Conservation (phyloP, 35 echinoderm and acorn worm species). For the Lytechinus pictus region DNA sequence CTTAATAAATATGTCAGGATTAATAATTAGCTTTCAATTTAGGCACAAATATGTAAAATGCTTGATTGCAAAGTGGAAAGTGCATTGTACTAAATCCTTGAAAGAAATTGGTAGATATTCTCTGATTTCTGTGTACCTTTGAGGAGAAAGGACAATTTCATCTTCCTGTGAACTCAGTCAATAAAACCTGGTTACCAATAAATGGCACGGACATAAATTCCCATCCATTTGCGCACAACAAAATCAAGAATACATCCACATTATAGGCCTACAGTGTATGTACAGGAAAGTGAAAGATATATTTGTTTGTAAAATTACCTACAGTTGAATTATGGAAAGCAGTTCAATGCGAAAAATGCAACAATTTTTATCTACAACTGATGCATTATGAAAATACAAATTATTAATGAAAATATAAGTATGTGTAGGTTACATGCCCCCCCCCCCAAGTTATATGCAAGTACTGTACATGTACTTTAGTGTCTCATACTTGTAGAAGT, state of each 20-base stretch:
- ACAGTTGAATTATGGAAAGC: no score
- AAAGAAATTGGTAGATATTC: background rate
- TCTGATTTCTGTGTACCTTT: background rate
- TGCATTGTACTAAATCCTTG: background rate
- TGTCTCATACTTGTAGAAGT: no score
- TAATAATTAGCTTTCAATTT: background rate
- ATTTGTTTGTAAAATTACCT: no score
- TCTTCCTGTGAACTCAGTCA: background rate
- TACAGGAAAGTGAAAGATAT: no score
- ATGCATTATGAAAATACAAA: no score
- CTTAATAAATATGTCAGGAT: background rate
- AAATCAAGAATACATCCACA: background rate
- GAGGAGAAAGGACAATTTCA: background rate
- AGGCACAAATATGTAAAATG: background rate
- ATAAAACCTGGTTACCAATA: background rate
- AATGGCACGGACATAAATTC: constrained; percentile 1
- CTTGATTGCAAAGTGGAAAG: background rate
- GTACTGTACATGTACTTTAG: no score
- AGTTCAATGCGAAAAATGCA: no score
- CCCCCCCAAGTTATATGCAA: no score
- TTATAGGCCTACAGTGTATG: no score
- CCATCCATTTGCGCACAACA: background rate
- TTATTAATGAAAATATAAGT: no score
- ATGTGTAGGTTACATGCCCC: no score
- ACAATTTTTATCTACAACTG: no score